phyloP scores from a whole-genome alignment of 2,888 invertebrate genomes.

The Dioctria linearis region DNA sequence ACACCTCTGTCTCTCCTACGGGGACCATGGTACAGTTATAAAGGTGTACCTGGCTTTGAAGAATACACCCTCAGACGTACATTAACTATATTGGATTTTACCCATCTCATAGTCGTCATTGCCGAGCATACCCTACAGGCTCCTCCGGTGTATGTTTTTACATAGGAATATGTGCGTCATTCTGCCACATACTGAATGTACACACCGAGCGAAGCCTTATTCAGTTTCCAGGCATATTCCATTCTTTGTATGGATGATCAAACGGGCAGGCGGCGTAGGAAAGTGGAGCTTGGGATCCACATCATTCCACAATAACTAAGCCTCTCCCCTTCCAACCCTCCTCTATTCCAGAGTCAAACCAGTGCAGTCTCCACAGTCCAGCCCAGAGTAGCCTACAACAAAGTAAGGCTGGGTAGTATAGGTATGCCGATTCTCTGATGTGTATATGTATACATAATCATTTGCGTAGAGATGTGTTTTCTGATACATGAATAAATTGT shows the following conservation, averaged over 20 bases:
- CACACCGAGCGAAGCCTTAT: constrained; percentile 7
- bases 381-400: too few relatives aligned
- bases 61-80: constrained; percentile 52
- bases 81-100: constrained; percentile 52
- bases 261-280: constrained; percentile 4
- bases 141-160: too few relatives aligned
- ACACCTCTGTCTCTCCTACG: constrained; percentile 29
- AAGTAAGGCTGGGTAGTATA: neutral
- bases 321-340: too few relatives aligned
- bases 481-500: constrained; percentile 52
- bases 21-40: constrained; percentile 20
- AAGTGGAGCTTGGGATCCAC: neutral
- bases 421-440: neutral
- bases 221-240: constrained; percentile 47
- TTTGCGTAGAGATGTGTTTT: too few relatives aligned
- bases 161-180: too few relatives aligned
- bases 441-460: constrained; percentile 19
- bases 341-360: neutral
- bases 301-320: too few relatives aligned
- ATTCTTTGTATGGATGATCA: constrained; percentile 19
- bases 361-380: neutral
- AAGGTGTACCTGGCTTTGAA: constrained; percentile 38
- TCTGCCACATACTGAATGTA: neutral
- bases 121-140: too few relatives aligned
- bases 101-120: neutral